These are phyloP conservation scores for Scaptomyza pallida DNA, from an alignment of 1,140 invertebrate species.

Conservation along the genomic window DNA sequence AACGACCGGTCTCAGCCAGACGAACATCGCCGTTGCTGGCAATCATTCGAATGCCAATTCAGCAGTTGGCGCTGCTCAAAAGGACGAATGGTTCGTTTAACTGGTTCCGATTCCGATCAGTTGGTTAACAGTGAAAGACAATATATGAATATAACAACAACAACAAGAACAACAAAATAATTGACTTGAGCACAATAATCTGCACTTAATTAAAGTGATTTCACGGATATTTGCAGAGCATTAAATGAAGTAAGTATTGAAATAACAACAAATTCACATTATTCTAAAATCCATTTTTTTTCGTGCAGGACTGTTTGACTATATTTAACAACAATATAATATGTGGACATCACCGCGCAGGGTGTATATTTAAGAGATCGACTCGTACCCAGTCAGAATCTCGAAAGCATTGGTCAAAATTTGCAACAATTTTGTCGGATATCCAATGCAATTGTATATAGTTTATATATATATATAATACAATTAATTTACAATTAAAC, in stretches of 20 bases:
- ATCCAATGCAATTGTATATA: constrained; percentile 82
- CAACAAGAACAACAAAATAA: constrained; percentile 40
- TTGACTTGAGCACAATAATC: constrained; percentile 82
- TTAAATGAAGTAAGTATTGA: constrained; percentile 81
- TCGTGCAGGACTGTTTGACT: constrained; percentile 82
- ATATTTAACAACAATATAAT: constrained; percentile 74
- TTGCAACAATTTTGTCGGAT: constrained; percentile 69
- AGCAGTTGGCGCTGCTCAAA: constrained; percentile 85
- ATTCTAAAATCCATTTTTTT: neutral
- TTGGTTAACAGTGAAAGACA: constrained; percentile 43
- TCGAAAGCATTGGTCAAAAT: constrained; percentile 73
- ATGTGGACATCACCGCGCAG: constrained; percentile 84
- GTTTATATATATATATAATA: constrained; percentile 38
- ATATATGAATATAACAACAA: constrained; percentile 6
- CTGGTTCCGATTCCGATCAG: constrained; percentile 8
- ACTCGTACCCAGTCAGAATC: constrained; percentile 82
- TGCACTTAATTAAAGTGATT: constrained; percentile 77
- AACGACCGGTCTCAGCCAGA: constrained; percentile 68
- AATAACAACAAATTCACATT: neutral
- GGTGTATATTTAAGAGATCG: constrained; percentile 83
- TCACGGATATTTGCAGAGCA: constrained; percentile 83
- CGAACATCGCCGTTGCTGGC: constrained; percentile 73
- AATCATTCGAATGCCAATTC: constrained; percentile 82
- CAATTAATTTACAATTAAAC: constrained; percentile 19
- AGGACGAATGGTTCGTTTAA: constrained; percentile 90